These are phyloP conservation scores for Amiota minor DNA, from an alignment of 2,888 invertebrate genomes.

Conservation along the genomic window DNA sequence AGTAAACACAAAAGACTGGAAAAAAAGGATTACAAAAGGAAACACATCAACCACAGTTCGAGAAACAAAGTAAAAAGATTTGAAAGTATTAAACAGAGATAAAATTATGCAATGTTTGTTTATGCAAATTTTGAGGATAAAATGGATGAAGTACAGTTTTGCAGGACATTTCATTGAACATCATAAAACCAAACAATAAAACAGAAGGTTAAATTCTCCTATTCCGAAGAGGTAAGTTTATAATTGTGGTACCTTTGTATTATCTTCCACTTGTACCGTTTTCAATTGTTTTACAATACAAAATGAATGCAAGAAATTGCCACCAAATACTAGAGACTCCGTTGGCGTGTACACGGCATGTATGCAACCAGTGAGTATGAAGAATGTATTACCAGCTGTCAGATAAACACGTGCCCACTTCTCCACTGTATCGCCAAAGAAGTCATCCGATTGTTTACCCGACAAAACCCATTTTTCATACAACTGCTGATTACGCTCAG, in stretches of 20 bases:
- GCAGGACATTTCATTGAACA: too few relatives aligned
- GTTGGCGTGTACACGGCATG: conserved; percentile 98
- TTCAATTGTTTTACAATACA: conserved; percentile 96
- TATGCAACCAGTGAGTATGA: conserved; percentile 99
- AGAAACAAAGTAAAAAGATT: too few relatives aligned
- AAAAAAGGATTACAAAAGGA: too few relatives aligned
- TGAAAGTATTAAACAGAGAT: too few relatives aligned
- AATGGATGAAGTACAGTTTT: too few relatives aligned
- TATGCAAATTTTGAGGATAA: too few relatives aligned
- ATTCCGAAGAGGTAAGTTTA: too few relatives aligned
- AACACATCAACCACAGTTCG: too few relatives aligned
- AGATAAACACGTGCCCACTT: conserved; percentile 88
- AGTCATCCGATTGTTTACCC: conserved; percentile 94
- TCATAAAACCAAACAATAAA: too few relatives aligned
- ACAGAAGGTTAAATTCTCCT: too few relatives aligned
- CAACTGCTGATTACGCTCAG: conserved; percentile 90
- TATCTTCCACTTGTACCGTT: conserved; percentile 96
- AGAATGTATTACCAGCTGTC: conserved; percentile 91
- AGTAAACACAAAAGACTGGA: too few relatives aligned
- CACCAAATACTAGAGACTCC: conserved; percentile 97
- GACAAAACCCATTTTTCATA: conserved; percentile 98
- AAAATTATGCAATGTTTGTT: too few relatives aligned
- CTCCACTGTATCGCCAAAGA: conserved; percentile 97
- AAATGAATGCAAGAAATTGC: conserved; percentile 96
- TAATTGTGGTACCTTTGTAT: conserved; percentile 95